These are phyloP conservation scores for Lysandra coridon DNA, from an alignment of 2,888 invertebrate genomes.

Conservation along the genomic window DNA sequence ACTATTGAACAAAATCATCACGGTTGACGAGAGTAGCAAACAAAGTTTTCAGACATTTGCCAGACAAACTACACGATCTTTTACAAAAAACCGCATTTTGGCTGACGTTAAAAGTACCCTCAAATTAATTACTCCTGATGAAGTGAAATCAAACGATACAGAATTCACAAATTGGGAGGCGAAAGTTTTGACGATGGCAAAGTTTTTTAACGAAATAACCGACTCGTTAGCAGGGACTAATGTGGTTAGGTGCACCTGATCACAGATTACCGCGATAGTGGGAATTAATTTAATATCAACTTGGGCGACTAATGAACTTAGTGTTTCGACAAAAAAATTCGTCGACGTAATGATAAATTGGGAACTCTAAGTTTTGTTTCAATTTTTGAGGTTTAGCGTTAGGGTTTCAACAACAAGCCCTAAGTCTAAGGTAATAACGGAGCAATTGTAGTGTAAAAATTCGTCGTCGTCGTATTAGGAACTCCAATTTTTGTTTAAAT, in stretches of 20 bases:
- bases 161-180: slow-evolving; percentile 48
- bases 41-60: neutral
- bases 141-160: slow-evolving; percentile 18
- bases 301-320: slow-evolving; percentile 20
- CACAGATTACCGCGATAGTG: slow-evolving; percentile 41
- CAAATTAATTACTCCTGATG: slow-evolving; percentile 1
- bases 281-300: slow-evolving; percentile 37
- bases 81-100: neutral
- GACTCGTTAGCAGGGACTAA: slow-evolving; percentile 66
- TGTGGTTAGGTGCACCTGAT: slow-evolving; percentile 60
- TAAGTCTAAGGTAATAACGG: neutral
- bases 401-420: too few species aligned
- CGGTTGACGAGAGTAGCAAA: neutral
- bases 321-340: slow-evolving; percentile 1
- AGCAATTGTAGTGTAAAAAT: neutral
- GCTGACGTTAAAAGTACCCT: neutral
- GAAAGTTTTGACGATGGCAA: slow-evolving; percentile 77
- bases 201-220: slow-evolving; percentile 79
- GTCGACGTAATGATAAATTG: neutral
- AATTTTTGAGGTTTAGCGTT: neutral
- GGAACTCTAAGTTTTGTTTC: neutral
- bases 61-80: neutral
- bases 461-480: neutral
- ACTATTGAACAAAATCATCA: neutral
- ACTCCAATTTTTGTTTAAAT: neutral